Percentiles rank a stretch among this genome's conserved stretches.
phyloP scores from a whole-genome alignment of 2,888 invertebrate genomes.

The Drosophila borealis region DNA sequence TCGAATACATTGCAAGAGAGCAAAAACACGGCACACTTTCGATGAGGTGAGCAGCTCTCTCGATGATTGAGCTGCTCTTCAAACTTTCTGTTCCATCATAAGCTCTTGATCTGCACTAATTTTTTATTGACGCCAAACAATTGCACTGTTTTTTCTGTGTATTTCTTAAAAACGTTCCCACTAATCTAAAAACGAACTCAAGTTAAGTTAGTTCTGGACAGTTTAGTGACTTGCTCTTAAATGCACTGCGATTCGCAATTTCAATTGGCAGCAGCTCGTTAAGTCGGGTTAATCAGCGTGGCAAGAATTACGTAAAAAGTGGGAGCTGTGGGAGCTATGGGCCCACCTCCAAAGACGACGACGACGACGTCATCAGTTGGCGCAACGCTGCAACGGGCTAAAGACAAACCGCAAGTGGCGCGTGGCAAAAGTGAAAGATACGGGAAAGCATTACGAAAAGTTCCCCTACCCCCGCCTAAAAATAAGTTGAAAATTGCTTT shows the following conservation, averaged over 20 bases:
- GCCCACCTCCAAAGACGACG: neutral
- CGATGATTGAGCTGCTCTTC: too few species aligned
- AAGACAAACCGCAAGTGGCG: slow-evolving; percentile 45
- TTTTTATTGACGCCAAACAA: neutral
- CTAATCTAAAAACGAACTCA: neutral
- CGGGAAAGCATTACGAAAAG: slow-evolving; percentile 12
- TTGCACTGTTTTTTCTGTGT: neutral
- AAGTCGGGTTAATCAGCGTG: slow-evolving; percentile 26
- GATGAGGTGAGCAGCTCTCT: too few species aligned
- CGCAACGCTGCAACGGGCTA: slow-evolving; percentile 15
- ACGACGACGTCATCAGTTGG: slow-evolving; percentile 35
- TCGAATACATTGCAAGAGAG: too few species aligned
- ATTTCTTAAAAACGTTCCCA: neutral
- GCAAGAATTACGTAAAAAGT: slow-evolving; percentile 44
- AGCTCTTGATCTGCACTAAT: neutral
- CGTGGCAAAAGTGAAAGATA: slow-evolving; percentile 51
- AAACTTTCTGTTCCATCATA: too few species aligned
- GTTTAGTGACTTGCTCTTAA: slow-evolving; percentile 12
- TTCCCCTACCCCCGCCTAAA: slow-evolving; percentile 1
- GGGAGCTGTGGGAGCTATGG: slow-evolving; percentile 9
- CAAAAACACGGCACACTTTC: too few species aligned
- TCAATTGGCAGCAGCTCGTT: slow-evolving; percentile 10
- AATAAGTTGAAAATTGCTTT: slow-evolving; percentile 47
- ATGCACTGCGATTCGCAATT: slow-evolving; percentile 14
- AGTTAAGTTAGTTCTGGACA: slow-evolving; percentile 1